Evolutionary conservation across 1,140 invertebrate species (phyloP).

Genomic region (Scaptomyza pallida): DNA sequence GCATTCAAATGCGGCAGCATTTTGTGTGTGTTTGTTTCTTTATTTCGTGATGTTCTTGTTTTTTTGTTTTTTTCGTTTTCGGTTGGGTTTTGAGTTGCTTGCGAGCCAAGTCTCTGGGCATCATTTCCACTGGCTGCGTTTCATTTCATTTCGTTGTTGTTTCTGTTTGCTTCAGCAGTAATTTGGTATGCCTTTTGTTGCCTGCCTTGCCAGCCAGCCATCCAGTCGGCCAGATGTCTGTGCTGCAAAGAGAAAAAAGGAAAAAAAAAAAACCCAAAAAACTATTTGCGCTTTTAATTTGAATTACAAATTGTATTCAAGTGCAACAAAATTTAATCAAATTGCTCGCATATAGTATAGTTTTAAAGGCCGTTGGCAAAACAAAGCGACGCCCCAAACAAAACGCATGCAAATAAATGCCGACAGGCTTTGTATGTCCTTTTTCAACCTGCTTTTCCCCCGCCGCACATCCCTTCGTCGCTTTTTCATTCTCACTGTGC

Average conservation of each 20-base stretch:
- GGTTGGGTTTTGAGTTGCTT: conserved; percentile 61
- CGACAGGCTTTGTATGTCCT: conserved; percentile 12
- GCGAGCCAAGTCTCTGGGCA: conserved; percentile 37
- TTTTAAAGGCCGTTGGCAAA: conserved; percentile 48
- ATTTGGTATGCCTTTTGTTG: conserved; percentile 79
- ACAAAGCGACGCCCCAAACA: conserved; percentile 3
- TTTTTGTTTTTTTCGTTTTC: conserved; percentile 41
- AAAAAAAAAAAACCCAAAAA: no score
- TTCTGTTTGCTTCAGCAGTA: conserved; percentile 65
- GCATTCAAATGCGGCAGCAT: conserved; percentile 79
- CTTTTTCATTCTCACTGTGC: conserved; percentile 21
- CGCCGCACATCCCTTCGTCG: background rate
- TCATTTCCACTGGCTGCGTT: conserved; percentile 81
- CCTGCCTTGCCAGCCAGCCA: conserved; percentile 36
- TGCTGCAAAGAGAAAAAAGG: background rate
- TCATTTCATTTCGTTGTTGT: conserved; percentile 63
- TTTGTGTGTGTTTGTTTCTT: conserved; percentile 59
- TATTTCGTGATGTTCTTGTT: conserved; percentile 23
- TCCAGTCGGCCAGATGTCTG: conserved; percentile 1
- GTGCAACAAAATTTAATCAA: conserved; percentile 71
- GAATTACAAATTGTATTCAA: conserved; percentile 79
- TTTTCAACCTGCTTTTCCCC: no score
- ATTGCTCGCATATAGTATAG: conserved; percentile 53
- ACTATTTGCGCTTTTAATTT: conserved; percentile 81
- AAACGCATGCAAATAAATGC: conserved; percentile 27